Percentiles rank a stretch among this genome's conserved stretches.
These are phyloP conservation scores for Metopia argyrocephala DNA, from an alignment of 2,888 invertebrate species.

Conservation along the genomic window DNA sequence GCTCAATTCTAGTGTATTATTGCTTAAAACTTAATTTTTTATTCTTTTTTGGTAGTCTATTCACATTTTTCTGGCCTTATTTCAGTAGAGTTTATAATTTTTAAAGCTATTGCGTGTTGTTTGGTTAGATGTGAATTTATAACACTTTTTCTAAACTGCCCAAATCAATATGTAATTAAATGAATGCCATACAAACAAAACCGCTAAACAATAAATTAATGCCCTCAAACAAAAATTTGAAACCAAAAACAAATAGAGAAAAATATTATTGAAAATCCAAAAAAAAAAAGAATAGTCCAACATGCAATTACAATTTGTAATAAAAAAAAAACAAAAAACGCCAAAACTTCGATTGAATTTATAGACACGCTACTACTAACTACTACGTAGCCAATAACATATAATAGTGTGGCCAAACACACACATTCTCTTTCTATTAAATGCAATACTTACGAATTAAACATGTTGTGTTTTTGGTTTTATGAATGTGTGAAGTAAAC, in stretches of 20 bases:
- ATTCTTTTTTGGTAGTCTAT: background rate
- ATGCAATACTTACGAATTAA: background rate
- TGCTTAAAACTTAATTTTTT: background rate
- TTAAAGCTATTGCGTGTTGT: slow-evolving; percentile 26
- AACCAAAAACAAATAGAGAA: background rate
- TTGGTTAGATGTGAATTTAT: slow-evolving; percentile 29
- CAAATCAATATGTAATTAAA: slow-evolving; percentile 33
- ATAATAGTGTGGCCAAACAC: slow-evolving; percentile 22
- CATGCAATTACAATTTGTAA: slow-evolving; percentile 38
- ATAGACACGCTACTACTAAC: background rate
- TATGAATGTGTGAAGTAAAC: background rate
- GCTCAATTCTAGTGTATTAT: background rate
- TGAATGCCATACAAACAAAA: slow-evolving; percentile 11
- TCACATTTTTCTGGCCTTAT: background rate
- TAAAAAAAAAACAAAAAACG: slow-evolving; percentile 11
- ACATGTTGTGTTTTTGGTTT: too few relatives aligned
- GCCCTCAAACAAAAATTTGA: background rate
- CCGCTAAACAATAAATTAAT: too few relatives aligned
- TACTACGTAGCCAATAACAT: slow-evolving; percentile 21
- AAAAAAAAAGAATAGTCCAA: slow-evolving; percentile 18
- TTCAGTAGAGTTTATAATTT: background rate
- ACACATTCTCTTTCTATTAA: background rate
- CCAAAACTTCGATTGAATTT: background rate
- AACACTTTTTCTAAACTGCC: slow-evolving; percentile 24
- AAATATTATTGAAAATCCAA: background rate